Evolutionary conservation across 30 jellyfish, hydroid and myxozoan genomes (phyloP).

Genomic region (Mastigias papua): DNA sequence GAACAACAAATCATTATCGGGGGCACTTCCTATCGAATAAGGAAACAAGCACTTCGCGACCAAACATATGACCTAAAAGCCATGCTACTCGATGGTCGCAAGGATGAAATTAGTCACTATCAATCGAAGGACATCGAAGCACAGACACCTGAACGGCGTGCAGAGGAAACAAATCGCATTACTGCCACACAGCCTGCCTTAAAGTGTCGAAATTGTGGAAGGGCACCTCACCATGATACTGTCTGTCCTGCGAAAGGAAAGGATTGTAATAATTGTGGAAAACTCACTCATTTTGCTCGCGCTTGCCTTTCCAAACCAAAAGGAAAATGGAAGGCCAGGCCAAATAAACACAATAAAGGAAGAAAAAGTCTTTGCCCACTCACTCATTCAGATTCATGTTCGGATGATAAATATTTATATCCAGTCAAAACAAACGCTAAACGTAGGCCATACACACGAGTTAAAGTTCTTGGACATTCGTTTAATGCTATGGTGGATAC

Average conservation of each 20-base stretch:
- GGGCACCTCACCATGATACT: conserved; percentile 4
- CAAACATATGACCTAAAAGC: not conserved
- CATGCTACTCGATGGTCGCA: conserved; percentile 29
- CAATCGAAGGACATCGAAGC: not conserved
- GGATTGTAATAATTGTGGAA: conserved; percentile 1
- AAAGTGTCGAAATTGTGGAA: too few species aligned
- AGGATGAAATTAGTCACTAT: not conserved
- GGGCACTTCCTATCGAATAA: conserved; percentile 14
- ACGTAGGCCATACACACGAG: conserved; percentile 13
- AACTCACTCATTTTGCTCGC: not conserved
- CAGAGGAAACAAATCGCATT: not conserved
- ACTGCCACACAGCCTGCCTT: too few species aligned
- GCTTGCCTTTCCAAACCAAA: not conserved
- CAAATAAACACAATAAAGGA: too few species aligned
- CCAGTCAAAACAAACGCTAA: not conserved
- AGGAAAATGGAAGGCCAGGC: not conserved
- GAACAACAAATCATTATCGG: not conserved
- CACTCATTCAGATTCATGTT: conserved; percentile 3
- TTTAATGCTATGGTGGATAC: conserved; percentile 25
- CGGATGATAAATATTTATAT: conserved; percentile 27
- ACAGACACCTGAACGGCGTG: not conserved
- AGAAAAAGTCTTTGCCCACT: too few species aligned
- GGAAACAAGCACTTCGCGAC: conserved; percentile 16
- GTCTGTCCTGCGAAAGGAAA: conserved; percentile 21
- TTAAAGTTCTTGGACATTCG: conserved; percentile 12